Conservation (phyloP, 2,888 invertebrate species). For the Pheosia gnoma region DNA sequence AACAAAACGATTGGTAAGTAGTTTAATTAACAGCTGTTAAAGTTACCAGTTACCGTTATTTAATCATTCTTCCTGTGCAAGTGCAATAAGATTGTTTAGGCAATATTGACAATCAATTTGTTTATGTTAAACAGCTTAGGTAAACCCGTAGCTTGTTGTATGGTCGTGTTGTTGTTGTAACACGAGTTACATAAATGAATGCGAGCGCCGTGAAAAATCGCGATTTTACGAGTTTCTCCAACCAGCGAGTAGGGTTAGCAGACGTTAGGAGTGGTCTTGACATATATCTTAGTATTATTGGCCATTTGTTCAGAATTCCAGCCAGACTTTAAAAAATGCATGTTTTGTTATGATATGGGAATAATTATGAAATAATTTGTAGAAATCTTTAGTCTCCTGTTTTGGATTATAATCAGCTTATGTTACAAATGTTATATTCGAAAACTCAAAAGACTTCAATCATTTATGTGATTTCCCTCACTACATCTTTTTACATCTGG, state of each 20-base stretch:
- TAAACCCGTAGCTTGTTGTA: conserved; percentile 19
- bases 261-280: no score
- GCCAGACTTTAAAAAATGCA: no score
- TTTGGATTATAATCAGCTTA: no score
- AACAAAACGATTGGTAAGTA: conserved; percentile 92
- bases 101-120: neutral
- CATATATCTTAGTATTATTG: no score
- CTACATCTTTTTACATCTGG: neutral
- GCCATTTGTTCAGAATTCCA: no score
- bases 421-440: no score
- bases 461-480: neutral
- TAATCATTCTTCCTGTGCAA: neutral
- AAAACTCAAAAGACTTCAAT: neutral
- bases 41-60: neutral
- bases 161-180: conserved; percentile 22
- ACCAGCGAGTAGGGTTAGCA: conserved; percentile 21
- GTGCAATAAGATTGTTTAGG: neutral
- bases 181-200: conserved; percentile 29
- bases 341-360: no score
- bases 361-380: no score
- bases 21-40: no score
- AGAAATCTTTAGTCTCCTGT: no score
- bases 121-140: conserved; percentile 10
- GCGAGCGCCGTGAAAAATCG: conserved; percentile 51
- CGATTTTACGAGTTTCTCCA: conserved; percentile 64